Conservation (phyloP, 2,888 invertebrate species). For the Anticlea derivata region DNA sequence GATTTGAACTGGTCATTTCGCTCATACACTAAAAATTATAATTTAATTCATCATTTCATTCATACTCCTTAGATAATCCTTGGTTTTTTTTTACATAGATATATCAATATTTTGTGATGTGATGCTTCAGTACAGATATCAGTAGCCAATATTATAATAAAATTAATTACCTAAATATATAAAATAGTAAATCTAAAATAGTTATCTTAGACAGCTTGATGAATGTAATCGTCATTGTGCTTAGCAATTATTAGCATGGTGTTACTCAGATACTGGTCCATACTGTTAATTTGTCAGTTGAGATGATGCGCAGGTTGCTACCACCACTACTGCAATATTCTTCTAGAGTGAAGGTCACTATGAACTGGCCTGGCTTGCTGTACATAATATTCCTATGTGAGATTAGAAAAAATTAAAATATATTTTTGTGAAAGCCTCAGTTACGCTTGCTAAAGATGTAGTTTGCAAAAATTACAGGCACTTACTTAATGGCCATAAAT, state of each 20-base stretch:
- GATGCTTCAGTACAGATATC: constrained; percentile 76
- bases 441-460: constrained; percentile 34
- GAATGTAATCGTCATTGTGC: constrained; percentile 82
- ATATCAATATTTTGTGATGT: constrained; percentile 64
- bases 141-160: constrained; percentile 74
- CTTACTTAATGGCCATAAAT: constrained; percentile 28
- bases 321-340: constrained; percentile 27
- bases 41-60: constrained; percentile 27
- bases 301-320: constrained; percentile 35
- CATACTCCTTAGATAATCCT: constrained; percentile 29
- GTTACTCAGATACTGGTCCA: constrained; percentile 69
- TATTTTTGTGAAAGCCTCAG: constrained; percentile 58
- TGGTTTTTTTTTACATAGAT: constrained; percentile 43
- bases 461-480: constrained; percentile 23
- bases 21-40: constrained; percentile 35
- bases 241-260: constrained; percentile 79
- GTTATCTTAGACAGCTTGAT: constrained; percentile 80
- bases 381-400: constrained; percentile 60
- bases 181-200: constrained; percentile 68
- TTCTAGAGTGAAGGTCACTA: constrained; percentile 6
- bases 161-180: constrained; percentile 52
- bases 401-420: constrained; percentile 59
- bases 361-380: constrained; percentile 37
- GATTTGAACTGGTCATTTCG: constrained; percentile 28
- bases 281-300: constrained; percentile 50